phyloP scores from a whole-genome alignment of 2,797 vertebrate genomes.

The Podarcis siculus region DNA sequence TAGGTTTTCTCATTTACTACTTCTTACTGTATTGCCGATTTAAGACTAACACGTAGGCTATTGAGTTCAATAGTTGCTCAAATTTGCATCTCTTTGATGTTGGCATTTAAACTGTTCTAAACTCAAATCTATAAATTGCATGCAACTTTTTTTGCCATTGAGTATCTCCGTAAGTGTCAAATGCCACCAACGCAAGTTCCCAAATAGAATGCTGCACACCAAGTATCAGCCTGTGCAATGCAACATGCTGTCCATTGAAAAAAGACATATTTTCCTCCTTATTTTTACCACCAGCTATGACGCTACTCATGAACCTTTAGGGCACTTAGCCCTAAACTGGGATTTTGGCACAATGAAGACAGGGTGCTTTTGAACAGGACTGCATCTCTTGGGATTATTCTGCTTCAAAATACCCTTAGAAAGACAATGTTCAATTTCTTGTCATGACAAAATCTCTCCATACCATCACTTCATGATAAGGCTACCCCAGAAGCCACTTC shows the following conservation, averaged over 20 bases:
- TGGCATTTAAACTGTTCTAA: not conserved
- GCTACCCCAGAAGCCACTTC: not conserved
- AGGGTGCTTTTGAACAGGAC: not conserved
- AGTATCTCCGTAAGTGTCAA: not conserved
- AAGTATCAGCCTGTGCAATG: not conserved
- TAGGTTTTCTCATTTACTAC: not conserved
- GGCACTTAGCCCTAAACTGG: not conserved
- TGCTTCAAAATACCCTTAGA: not conserved
- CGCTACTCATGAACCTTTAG: not conserved
- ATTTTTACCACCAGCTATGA: not conserved
- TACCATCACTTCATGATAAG: not conserved
- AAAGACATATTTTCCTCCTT: not conserved
- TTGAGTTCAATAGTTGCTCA: not conserved
- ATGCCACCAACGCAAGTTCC: not conserved
- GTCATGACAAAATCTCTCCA: too few relatives aligned
- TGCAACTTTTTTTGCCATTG: not conserved
- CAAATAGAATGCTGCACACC: not conserved
- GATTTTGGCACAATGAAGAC: not conserved
- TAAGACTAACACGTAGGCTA: not conserved
- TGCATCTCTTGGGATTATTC: not conserved
- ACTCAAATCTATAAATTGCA: not conserved
- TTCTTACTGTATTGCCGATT: not conserved
- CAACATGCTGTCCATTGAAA: not conserved
- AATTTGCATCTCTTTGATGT: not conserved
- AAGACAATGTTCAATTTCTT: not conserved